Evolutionary conservation across 2,888 invertebrate species (phyloP).

Genomic region (Pinctada fucata): DNA sequence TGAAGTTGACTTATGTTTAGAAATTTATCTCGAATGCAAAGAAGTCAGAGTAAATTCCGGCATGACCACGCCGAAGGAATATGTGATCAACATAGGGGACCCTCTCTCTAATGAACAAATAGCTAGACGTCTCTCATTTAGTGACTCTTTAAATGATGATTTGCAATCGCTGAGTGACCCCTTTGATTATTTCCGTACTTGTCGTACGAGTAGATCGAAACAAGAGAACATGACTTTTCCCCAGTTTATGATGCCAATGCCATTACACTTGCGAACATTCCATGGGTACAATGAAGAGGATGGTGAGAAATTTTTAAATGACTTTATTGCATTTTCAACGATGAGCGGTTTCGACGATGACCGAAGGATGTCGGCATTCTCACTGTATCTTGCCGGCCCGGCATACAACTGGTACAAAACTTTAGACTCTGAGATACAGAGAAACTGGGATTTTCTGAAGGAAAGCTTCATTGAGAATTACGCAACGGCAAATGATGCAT

Average conservation of each 20-base stretch:
- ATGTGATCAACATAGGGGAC: background rate
- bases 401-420: background rate
- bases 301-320: background rate
- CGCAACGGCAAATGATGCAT: background rate
- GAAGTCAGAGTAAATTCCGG: background rate
- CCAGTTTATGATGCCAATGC: background rate
- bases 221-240: background rate
- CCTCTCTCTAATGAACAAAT: background rate
- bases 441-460: background rate
- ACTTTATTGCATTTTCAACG: background rate
- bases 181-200: background rate
- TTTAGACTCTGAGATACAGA: background rate
- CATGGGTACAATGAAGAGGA: slow-evolving; percentile 1
- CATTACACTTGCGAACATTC: background rate
- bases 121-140: background rate
- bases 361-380: background rate
- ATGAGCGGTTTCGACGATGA: background rate
- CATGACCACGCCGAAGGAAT: background rate
- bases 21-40: background rate
- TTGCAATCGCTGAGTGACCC: background rate
- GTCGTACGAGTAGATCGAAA: background rate
- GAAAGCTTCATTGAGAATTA: background rate
- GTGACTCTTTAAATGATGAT: background rate
- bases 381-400: background rate
- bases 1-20: background rate